A percentile compares a stretch with the other conserved stretches of the same genome.
Evolutionary conservation across 2,888 invertebrate species (phyloP).

Genomic region (Hetaerina titia): DNA sequence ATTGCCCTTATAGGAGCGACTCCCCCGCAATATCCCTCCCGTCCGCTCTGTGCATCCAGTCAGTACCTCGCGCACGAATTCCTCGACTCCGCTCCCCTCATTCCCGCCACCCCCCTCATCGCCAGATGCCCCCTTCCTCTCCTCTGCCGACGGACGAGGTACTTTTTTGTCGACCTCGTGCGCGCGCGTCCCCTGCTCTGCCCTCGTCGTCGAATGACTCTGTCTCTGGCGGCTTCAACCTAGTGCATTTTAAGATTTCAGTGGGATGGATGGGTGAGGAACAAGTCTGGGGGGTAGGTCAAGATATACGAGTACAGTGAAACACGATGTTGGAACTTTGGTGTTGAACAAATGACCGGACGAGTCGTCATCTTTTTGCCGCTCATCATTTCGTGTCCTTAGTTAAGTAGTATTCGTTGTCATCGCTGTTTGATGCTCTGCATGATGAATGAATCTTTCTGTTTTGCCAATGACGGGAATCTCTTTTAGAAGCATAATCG

Average conservation of each 20-base stretch:
- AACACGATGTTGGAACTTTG: background rate
- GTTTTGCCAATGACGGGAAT: no score
- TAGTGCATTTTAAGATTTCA: background rate
- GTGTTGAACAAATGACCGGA: background rate
- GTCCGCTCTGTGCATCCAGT: background rate
- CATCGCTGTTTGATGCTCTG: no score
- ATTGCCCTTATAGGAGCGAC: constrained; percentile 40
- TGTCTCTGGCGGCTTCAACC: background rate
- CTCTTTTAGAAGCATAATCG: no score
- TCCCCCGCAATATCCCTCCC: constrained; percentile 52
- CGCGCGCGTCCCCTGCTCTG: background rate
- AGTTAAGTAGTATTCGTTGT: background rate
- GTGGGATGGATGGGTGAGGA: background rate
- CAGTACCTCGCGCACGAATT: background rate
- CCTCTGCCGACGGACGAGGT: background rate
- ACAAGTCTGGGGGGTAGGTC: background rate
- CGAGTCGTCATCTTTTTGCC: background rate
- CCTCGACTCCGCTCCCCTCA: background rate
- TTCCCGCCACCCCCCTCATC: background rate
- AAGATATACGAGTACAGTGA: background rate
- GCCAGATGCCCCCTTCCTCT: background rate
- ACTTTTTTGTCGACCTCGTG: constrained; percentile 5
- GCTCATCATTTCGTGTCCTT: background rate
- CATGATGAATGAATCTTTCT: no score
- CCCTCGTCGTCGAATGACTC: background rate